Percentiles rank a stretch among this genome's conserved stretches.
These are phyloP conservation scores for Chloropsis cyanopogon DNA, from an alignment of 2,113 vertebrate genomes.

Conservation along the genomic window DNA sequence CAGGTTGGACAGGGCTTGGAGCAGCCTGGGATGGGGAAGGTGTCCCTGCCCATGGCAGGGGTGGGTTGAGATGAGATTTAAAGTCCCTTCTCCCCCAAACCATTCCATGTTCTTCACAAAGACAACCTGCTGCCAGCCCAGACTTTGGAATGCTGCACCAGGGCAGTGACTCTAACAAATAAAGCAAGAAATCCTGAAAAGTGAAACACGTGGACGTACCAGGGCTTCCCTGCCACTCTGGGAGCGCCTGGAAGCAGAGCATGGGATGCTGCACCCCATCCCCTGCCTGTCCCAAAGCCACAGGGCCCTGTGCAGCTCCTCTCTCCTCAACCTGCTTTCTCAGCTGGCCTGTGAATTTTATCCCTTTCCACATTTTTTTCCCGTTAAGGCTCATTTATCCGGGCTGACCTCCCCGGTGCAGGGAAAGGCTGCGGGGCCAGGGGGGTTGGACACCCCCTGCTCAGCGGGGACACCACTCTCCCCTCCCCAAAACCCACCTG, in stretches of 20 bases:
- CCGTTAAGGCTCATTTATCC: not conserved
- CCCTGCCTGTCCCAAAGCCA: not conserved
- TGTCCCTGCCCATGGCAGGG: not conserved
- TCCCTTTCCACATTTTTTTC: not conserved
- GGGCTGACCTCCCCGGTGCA: not conserved
- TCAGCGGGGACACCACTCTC: fast-evolving
- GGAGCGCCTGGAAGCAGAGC: not conserved
- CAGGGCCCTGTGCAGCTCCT: not conserved
- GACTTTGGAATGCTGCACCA: fast-evolving
- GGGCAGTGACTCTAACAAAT: fast-evolving
- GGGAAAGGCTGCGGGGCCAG: not conserved
- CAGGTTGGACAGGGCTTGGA: fast-evolving
- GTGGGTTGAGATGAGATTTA: fast-evolving
- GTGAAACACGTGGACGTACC: not conserved
- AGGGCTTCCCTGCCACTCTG: fast-evolving
- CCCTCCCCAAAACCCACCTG: not conserved
- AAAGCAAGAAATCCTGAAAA: not conserved
- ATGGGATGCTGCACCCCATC: fast-evolving
- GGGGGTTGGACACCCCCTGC: not conserved
- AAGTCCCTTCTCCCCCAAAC: not conserved
- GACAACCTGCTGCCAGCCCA: not conserved
- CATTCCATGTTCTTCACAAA: not conserved
- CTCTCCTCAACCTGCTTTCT: not conserved
- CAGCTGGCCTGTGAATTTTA: conserved; percentile 21
- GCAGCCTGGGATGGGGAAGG: fast-evolving